Evolutionary conservation across 1,140 invertebrate genomes (phyloP).

Genomic region (Cydia amplana): DNA sequence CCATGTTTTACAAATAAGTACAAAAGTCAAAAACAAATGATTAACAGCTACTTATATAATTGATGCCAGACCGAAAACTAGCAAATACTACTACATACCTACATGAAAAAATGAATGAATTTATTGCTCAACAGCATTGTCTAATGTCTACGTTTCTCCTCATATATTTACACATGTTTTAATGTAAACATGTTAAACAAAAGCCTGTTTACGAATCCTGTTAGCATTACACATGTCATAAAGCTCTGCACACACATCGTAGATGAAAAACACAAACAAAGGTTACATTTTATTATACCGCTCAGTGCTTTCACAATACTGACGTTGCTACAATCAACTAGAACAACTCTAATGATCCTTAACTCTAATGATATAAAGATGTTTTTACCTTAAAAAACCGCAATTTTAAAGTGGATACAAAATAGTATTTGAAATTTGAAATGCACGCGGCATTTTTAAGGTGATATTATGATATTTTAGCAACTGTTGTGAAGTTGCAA

Average conservation of each 20-base stretch:
- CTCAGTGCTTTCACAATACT: neutral
- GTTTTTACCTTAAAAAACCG: neutral
- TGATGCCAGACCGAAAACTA: too few species aligned
- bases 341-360: neutral
- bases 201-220: constrained; percentile 4
- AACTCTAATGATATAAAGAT: neutral
- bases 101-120: too few species aligned
- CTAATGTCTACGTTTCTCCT: neutral
- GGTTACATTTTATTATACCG: constrained; percentile 13
- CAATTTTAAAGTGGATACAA: constrained; percentile 2
- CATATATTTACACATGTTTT: constrained; percentile 21
- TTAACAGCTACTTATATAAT: too few species aligned
- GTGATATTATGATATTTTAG: neutral
- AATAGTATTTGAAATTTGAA: neutral
- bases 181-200: constrained; percentile 24
- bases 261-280: constrained; percentile 24
- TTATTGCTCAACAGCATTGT: neutral
- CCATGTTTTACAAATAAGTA: too few species aligned
- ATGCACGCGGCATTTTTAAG: constrained; percentile 4
- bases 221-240: constrained; percentile 11
- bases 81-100: too few species aligned
- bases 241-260: neutral
- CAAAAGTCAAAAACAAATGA: too few species aligned
- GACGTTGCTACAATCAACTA: neutral
- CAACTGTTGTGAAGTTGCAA: neutral